Base-by-base conservation (phyloP, 2,888 invertebrate species). In the Ormyrus pomaceus region DNA sequence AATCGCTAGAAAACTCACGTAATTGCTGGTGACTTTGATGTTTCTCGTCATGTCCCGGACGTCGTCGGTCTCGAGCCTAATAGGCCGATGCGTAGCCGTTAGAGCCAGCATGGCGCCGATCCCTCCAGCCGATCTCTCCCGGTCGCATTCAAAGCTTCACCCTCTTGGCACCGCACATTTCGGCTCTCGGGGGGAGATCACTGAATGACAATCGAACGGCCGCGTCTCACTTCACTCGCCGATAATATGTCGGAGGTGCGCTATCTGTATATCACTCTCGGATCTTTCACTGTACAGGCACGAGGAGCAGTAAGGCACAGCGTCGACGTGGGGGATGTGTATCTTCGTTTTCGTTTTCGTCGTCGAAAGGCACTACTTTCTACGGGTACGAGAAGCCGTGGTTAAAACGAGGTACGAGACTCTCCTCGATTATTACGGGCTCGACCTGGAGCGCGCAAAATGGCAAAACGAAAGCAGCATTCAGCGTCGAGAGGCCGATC, bases 31-130 rank as follows among this genome's bases (percentile, higher is more conserved):
- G 84, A 90, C 88, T 85, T 87, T 87, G 84, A 89, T 88, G 83
- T 87, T 90, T 85, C 90, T 89, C 84, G 89, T 87, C 87, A 90
- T 89, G 84, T 90, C 89, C 85, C 90, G 86, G 85, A 90, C 87
- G 85, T 90, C 90, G 85, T 90, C 90, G 82, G 89, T 87, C 83
- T 90, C 90, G 82, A 87, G 85, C 81, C 86, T 87, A 81, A 89
- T 87, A 77, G 88, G 86, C 84, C 86, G 87, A 82, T 89, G 88
- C 84, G 88, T 86, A 84, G 88, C 84, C 82, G 88, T 87, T 81
- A 88, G 86, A 83, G 90, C 89, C 85, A 89, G 82, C 90, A 90
- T 90, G 69, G 48, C 70, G 56, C 34, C 53, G 84, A 88, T 87
- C 6, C n/a, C 55, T n/a, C 62, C 51, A 34, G 70, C 56, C 56